Evolutionary conservation across 2,797 vertebrate genomes (phyloP).

Genomic region (Rhabdomys pumilio): DNA sequence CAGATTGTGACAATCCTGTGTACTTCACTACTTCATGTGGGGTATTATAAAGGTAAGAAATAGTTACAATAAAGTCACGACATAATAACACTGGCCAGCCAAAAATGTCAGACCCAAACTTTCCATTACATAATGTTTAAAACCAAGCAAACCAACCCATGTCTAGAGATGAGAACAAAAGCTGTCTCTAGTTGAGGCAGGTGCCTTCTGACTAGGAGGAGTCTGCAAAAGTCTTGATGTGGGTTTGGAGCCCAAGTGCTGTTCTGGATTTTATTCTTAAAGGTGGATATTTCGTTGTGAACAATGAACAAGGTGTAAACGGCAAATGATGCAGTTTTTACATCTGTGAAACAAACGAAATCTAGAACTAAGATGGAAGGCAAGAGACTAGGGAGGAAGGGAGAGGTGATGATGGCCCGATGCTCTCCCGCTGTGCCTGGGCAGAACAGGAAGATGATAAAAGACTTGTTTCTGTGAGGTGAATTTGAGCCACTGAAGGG

Average conservation of each 20-base stretch:
- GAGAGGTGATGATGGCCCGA: fast-evolving
- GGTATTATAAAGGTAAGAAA: neutral
- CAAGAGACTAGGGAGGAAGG: fast-evolving
- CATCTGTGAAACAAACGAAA: neutral
- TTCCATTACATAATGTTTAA: neutral
- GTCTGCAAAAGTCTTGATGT: too few relatives aligned
- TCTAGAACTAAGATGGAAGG: neutral
- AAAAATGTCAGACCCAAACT: neutral
- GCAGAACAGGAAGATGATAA: neutral
- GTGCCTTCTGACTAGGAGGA: neutral
- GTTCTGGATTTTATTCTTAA: neutral
- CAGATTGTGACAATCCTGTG: neutral
- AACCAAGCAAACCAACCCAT: neutral
- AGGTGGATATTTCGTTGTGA: neutral
- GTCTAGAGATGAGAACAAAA: neutral
- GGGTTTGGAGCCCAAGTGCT: neutral
- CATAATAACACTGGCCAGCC: neutral
- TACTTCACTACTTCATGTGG: neutral
- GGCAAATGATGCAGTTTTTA: neutral
- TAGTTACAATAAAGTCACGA: fast-evolving
- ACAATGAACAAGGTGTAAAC: neutral
- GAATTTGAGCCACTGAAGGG: neutral
- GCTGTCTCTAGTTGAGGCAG: fast-evolving
- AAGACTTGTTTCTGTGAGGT: neutral
- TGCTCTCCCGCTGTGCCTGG: fast-evolving